Evolutionary conservation across 2,113 vertebrate genomes (phyloP), one percentile per base, ranked within the genome.

Genomic region (Poeciliopsis occidentalis): DNA sequence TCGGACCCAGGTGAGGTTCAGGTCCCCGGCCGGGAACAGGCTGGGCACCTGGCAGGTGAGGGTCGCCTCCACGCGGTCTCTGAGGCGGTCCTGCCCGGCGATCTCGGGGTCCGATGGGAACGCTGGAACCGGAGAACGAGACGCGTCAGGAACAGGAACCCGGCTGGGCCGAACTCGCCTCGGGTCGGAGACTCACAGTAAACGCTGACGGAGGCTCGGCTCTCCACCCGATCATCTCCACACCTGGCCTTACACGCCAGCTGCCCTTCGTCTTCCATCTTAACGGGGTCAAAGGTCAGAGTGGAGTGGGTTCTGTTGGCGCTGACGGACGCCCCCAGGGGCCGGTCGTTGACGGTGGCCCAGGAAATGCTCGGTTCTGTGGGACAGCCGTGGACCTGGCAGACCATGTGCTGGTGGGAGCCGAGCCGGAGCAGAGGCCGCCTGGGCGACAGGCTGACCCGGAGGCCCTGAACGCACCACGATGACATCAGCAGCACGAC

Each of bases 91-190:
- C 32, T 84, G 68, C 19, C 90, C 89, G 1, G n/a, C 37, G 68
- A 95, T 78, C 37, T 86, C 75, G 5, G 93, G 94, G 65, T 67
- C 84, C 8, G 81, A 87, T 17, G 89, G 91, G 74, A 92, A 90
- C 68, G 89, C 94, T 94, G 90, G 37, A 81, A 13, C 22, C 64
- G 67, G 31, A 73, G 31, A 2, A 34, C 24, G 24, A 29, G 60
- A 41, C 22, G 17, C 10, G 22, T 39, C 5, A 54, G 39, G 7
- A 5, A 2, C 24, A 2, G 7, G 0, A 3, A 17, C n/a, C 12
- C 12, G 19, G 3, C n/a, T 7, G 12, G 24, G 5, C 4, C 5
- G 2, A 32, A 24, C 47, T 0, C 11, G 26, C 3, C n/a, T 5
- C 12, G 60, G 24, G 17, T 2, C 12, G 1, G 2, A 13, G 12